Evolutionary conservation across 1,140 invertebrate genomes (phyloP).

Genomic region (Drosophila arawakana): DNA sequence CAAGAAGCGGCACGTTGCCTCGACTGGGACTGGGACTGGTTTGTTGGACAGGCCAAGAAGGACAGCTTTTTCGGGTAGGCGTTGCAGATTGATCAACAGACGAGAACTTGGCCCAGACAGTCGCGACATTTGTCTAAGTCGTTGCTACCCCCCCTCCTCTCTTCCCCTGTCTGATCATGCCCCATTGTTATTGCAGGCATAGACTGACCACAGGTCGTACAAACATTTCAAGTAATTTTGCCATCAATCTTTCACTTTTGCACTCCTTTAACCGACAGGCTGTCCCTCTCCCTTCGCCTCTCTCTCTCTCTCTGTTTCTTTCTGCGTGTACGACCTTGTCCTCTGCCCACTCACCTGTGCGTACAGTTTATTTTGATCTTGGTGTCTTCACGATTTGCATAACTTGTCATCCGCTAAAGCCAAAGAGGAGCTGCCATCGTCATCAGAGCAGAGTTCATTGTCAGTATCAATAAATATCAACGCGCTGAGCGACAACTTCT

Average conservation of each 20-base stretch:
- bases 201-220: constrained; percentile 33
- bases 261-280: constrained; percentile 72
- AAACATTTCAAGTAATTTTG: constrained; percentile 81
- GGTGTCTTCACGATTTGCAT: constrained; percentile 81
- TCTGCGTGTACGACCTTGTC: constrained; percentile 59
- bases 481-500: constrained; percentile 78
- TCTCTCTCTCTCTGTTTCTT: not conserved
- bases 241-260: constrained; percentile 84
- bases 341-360: constrained; percentile 73
- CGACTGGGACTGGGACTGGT: constrained; percentile 64
- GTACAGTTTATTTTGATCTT: constrained; percentile 82
- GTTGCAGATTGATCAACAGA: constrained; percentile 74
- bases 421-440: constrained; percentile 6
- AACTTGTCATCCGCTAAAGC: constrained; percentile 68
- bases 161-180: constrained; percentile 20
- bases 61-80: constrained; percentile 68
- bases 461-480: constrained; percentile 83
- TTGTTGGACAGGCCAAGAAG: constrained; percentile 40
- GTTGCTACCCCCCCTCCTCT: not conserved
- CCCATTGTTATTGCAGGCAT: constrained; percentile 50
- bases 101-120: constrained; percentile 5
- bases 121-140: constrained; percentile 73
- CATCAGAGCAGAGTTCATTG: constrained; percentile 64
- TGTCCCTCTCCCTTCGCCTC: not conserved
- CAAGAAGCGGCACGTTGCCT: constrained; percentile 40